phyloP scores from a whole-genome alignment of 2,113 vertebrate species.

The Osmerus eperlanus region DNA sequence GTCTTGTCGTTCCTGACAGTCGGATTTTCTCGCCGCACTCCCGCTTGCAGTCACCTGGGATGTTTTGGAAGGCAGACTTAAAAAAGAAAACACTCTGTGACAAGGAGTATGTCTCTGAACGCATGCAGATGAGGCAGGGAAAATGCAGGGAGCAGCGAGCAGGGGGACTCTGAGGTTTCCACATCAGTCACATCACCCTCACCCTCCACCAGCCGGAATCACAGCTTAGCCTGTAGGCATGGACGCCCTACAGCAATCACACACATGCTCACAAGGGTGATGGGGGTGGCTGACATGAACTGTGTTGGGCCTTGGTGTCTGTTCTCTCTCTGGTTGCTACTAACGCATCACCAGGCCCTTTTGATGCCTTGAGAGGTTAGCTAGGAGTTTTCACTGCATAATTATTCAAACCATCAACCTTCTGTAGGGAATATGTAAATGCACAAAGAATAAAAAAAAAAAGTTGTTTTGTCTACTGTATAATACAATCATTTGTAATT shows the following conservation, averaged over 20 bases:
- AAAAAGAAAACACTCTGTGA: slow-evolving; percentile 90
- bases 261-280: slow-evolving; percentile 57
- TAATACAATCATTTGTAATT: not conserved
- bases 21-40: slow-evolving; percentile 96
- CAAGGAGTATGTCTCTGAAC: slow-evolving; percentile 99
- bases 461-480: slow-evolving; percentile 38
- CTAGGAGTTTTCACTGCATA: slow-evolving; percentile 55
- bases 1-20: slow-evolving; percentile 99
- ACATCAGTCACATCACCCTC: slow-evolving; percentile 78
- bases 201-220: slow-evolving; percentile 56
- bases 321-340: slow-evolving; percentile 46
- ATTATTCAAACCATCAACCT: slow-evolving; percentile 53
- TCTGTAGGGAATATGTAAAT: too few species aligned
- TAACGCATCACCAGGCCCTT: slow-evolving; percentile 41
- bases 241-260: slow-evolving; percentile 63
- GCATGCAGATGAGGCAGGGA: slow-evolving; percentile 98
- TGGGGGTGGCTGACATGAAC: slow-evolving; percentile 57
- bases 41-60: slow-evolving; percentile 91
- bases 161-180: slow-evolving; percentile 71
- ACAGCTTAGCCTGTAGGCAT: slow-evolving; percentile 66
- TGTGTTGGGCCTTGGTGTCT: slow-evolving; percentile 50
- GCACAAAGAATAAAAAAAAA: too few species aligned
- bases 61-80: slow-evolving; percentile 85
- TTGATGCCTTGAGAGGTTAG: slow-evolving; percentile 48
- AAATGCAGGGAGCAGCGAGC: slow-evolving; percentile 82